These are phyloP conservation scores for Biston betularia DNA, from an alignment of 2,888 invertebrate genomes.

Conservation along the genomic window DNA sequence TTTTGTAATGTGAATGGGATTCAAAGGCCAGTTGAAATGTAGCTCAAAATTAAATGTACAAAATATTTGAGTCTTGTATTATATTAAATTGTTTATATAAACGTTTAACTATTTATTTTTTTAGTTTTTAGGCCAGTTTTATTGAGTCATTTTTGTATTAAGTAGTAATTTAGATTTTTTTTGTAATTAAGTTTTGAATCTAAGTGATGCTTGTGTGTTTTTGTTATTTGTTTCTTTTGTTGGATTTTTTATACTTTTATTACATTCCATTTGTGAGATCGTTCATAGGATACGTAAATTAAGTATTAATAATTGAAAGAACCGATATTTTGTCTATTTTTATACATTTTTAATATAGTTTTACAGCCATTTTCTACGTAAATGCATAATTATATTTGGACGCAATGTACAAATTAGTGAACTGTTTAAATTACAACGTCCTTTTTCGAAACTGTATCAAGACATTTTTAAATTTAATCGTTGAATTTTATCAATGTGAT, in stretches of 20 bases:
- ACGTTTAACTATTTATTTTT: conserved; percentile 78
- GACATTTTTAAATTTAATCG: neutral
- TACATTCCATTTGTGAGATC: conserved; percentile 69
- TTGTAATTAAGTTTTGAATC: conserved; percentile 52
- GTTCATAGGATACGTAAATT: conserved; percentile 40
- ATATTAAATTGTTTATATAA: conserved; percentile 33
- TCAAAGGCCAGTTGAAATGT: conserved; percentile 77
- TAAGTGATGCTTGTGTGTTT: conserved; percentile 65
- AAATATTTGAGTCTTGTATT: conserved; percentile 55
- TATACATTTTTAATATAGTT: neutral
- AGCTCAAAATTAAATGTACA: conserved; percentile 84
- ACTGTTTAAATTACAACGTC: neutral
- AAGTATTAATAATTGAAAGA: conserved; percentile 12
- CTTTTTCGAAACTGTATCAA: neutral
- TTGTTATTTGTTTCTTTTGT: conserved; percentile 76
- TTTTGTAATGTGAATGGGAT: conserved; percentile 68
- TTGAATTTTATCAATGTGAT: conserved; percentile 64
- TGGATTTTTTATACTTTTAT: conserved; percentile 68
- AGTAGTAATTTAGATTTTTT: conserved; percentile 34
- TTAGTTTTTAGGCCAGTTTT: conserved; percentile 79
- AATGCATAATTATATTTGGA: neutral
- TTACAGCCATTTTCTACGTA: neutral
- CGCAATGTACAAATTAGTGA: neutral
- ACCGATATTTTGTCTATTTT: conserved; percentile 12
- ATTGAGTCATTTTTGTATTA: conserved; percentile 75